phyloP scores from a whole-genome alignment of 2,113 vertebrate genomes.

The Merops nubicus region DNA sequence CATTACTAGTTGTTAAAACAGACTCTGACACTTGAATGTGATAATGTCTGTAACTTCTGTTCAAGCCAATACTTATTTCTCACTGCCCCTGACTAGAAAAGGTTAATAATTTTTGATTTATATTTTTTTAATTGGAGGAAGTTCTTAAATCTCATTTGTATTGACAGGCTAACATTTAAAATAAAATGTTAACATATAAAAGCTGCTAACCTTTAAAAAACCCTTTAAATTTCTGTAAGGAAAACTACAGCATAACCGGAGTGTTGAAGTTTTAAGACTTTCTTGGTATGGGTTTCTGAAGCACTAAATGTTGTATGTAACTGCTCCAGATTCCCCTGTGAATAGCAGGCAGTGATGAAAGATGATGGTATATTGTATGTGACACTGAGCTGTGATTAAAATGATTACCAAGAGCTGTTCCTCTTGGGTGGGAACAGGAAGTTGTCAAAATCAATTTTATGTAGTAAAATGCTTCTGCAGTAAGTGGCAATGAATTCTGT shows the following conservation, averaged over 20 bases:
- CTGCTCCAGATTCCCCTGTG: background rate
- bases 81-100: background rate
- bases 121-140: background rate
- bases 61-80: background rate
- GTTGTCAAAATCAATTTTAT: background rate
- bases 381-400: background rate
- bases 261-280: background rate
- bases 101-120: background rate
- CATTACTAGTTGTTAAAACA: background rate
- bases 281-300: background rate
- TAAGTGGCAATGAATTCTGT: background rate
- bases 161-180: background rate
- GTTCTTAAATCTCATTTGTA: background rate
- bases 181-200: background rate
- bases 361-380: background rate
- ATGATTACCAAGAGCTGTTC: background rate
- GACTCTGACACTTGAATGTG: background rate
- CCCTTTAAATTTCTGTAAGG: fast-evolving
- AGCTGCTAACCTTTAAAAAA: background rate
- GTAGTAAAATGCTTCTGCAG: background rate
- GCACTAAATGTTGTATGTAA: background rate
- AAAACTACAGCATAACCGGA: background rate
- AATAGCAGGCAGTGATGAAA: background rate
- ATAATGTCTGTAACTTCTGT: background rate
- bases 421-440: background rate